These are phyloP conservation scores for Augochlorella aurata DNA, from an alignment of 2,888 invertebrate species.

Conservation along the genomic window DNA sequence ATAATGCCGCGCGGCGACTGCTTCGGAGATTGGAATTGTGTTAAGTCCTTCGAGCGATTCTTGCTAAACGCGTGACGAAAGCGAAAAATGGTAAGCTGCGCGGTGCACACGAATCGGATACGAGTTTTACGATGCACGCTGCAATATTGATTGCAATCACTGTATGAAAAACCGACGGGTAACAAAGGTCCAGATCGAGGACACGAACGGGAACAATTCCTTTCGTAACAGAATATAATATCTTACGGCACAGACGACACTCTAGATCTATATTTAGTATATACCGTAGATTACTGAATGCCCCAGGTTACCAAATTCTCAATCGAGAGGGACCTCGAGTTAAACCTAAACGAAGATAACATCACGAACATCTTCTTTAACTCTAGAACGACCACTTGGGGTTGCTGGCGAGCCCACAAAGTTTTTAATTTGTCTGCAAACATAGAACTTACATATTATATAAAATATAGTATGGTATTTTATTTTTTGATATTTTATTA, in stretches of 20 bases:
- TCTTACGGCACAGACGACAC: too few species aligned
- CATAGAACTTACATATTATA: too few species aligned
- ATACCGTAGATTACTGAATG: too few species aligned
- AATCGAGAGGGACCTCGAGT: too few species aligned
- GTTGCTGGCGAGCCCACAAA: too few species aligned
- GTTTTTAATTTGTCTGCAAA: too few species aligned
- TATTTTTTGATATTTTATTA: too few species aligned
- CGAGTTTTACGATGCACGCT: constrained; percentile 12
- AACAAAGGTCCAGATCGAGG: neutral
- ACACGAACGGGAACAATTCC: neutral
- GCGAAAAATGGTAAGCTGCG: constrained; percentile 3
- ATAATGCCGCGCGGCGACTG: constrained; percentile 25
- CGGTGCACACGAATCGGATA: constrained; percentile 3
- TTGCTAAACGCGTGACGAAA: constrained; percentile 21
- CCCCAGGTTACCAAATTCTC: too few species aligned
- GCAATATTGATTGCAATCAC: neutral
- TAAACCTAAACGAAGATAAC: too few species aligned
- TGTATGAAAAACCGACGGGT: neutral
- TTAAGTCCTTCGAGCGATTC: constrained; percentile 9
- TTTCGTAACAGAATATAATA: too few species aligned
- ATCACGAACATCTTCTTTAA: neutral
- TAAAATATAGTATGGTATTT: too few species aligned
- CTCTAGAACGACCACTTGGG: neutral
- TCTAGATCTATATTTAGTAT: too few species aligned
- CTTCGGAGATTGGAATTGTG: constrained; percentile 11